Conservation (phyloP, 1,140 invertebrate species). For the Polyergus mexicanus region DNA sequence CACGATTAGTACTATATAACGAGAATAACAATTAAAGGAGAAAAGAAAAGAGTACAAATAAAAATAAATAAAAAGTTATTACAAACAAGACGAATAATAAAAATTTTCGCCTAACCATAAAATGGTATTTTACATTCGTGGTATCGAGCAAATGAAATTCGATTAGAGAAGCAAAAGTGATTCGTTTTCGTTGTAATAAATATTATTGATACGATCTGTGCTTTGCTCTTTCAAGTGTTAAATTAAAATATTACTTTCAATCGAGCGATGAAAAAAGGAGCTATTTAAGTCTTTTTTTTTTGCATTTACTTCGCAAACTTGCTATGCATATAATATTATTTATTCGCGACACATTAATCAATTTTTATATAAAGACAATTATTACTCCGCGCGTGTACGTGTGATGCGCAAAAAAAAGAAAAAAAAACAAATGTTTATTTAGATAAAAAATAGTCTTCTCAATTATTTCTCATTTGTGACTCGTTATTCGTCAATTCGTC, state of each 20-base stretch:
- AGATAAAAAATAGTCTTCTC: not conserved
- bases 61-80: no score
- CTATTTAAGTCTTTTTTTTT: not conserved
- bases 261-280: not conserved
- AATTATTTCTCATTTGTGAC: no score
- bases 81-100: no score
- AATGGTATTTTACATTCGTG: not conserved
- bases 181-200: not conserved
- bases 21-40: no score
- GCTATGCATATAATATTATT: not conserved
- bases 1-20: no score
- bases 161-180: not conserved
- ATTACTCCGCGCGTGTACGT: no score
- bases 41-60: no score
- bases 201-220: not conserved
- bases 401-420: no score
- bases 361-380: no score
- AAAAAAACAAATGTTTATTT: no score
- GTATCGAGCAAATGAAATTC: not conserved
- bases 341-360: not conserved
- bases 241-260: slow-evolving; percentile 5
- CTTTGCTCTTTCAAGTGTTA: not conserved
- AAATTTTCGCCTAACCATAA: not conserved
- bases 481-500: no score
- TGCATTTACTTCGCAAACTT: not conserved